These are phyloP conservation scores for Eulithis prunata DNA, from an alignment of 2,888 invertebrate genomes.

Conservation along the genomic window DNA sequence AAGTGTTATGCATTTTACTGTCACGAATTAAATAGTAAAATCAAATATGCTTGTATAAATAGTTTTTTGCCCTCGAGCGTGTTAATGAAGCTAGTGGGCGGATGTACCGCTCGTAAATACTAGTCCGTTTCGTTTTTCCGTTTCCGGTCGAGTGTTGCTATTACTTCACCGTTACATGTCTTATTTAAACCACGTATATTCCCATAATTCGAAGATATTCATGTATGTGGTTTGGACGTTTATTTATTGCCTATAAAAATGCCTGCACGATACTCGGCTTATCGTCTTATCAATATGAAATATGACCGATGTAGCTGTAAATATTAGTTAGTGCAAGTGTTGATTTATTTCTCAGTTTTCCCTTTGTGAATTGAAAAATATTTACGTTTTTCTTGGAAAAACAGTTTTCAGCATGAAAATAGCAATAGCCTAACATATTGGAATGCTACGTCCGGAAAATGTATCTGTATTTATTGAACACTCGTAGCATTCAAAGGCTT, in stretches of 20 bases:
- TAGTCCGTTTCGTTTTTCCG: constrained; percentile 81
- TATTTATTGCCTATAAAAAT: constrained; percentile 60
- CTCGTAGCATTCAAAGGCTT: constrained; percentile 17
- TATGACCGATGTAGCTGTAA: constrained; percentile 52
- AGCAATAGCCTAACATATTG: neutral
- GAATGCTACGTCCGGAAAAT: neutral
- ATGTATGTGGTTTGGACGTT: constrained; percentile 51
- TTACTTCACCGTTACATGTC: constrained; percentile 75
- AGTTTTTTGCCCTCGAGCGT: constrained; percentile 60
- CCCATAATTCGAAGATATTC: constrained; percentile 66
- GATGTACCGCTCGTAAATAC: constrained; percentile 81
- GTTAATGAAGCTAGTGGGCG: constrained; percentile 73
- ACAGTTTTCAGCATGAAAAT: neutral
- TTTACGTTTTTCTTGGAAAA: neutral
- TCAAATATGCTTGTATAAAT: constrained; percentile 52
- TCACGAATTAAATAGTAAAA: constrained; percentile 40
- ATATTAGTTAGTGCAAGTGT: constrained; percentile 41
- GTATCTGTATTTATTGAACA: constrained; percentile 11
- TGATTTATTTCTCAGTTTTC: constrained; percentile 31
- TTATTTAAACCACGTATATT: constrained; percentile 72
- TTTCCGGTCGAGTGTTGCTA: constrained; percentile 74
- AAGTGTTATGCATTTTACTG: constrained; percentile 2
- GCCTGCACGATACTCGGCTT: constrained; percentile 56
- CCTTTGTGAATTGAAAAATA: constrained; percentile 8
- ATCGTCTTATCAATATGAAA: constrained; percentile 57